Evolutionary conservation across 2,113 vertebrate genomes (phyloP), one percentile per base, ranked within the genome.

Genomic region (Pseudonaja textilis): DNA sequence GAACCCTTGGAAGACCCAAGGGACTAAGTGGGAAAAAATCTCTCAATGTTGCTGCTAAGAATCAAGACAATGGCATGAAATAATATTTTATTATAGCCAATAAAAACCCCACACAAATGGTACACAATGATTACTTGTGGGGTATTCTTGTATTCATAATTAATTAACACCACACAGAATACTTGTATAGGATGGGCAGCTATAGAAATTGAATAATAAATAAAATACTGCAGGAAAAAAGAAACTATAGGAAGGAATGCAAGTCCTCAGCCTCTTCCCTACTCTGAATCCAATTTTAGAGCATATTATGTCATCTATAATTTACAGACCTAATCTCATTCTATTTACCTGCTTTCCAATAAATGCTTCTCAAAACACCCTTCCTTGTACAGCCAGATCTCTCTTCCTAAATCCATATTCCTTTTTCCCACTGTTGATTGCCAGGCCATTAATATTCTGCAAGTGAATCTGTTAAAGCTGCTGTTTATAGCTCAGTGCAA

Each of bases 401-500:
- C 57, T 50, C 81, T 57, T 50, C 81, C 88, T 86, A 89, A 87
- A 81, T 81, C 88, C 47, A 25, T 69, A 54, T 47, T 89, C 89
- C 45, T 29, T 61, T 54, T 42, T 47, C n/a, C 87, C n/a, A 11
- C n/a, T 59, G 29, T 52, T 47, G 55, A 64, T 39, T 57, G 9
- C 52, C 50, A 69, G 57, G 74, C 64, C 88, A 90, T 90, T 42
- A 56, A 59, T 74, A 90, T 86, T 93, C 91, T 86, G 56, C 81
- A 86, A 92, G 57, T 45, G 52, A 92, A 56, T 25, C 85, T 87
- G 90, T 87, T 93, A 89, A 74, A 90, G 74, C 88, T 42, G 93
- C 86, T 93, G 56, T 90, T 92, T 92, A 93, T 85, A 87, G 88
- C 50, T 42, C 56, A 26, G 89, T 39, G 56, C 93, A 90, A 88